Base-by-base conservation (phyloP, 2,797 vertebrate species). In the Cryptoprocta ferox region DNA sequence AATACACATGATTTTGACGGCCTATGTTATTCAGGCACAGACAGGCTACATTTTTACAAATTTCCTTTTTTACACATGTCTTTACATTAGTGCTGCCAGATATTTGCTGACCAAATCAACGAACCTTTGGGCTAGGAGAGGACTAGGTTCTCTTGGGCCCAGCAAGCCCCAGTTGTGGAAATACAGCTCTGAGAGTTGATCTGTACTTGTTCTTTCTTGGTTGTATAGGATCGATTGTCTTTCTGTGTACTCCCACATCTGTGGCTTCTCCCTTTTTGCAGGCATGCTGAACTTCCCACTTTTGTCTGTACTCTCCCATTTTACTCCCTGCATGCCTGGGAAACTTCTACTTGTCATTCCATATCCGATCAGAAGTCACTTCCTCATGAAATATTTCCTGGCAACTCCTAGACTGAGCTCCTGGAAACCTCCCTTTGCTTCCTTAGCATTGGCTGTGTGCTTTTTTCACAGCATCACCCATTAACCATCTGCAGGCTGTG, bases 301-400 rank as follows among this genome's bases (percentile, higher is more conserved):
- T 63, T 95, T 63, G 42, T 56, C 30, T n/a, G 14, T 79, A 24
- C 19, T 63, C 86, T 84, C 11, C 26, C 48, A 28, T 32, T 91
- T 89, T 87, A 28, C 35, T 73, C 45, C 53, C 65, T 68, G 30
- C 68, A 59, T 95, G 35, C 61, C 39, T 65, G 71, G 59, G 65
- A 65, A 93, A 90, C 16, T 30, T 73, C 16, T 89, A 16, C 32
- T 81, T 92, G 48, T 90, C 86, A 53, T 94, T 95, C 9, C 59
- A 0, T 65, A n/a, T 70, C 78, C 42, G 82, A 89, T 61, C 63
- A 80, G 26, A 66, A 76, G n/a, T 68, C 56, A 88, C 13, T 42
- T 82, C n/a, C 45, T 53, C 45, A 37, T 88, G 71, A 81, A 82
- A 32, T 26, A 30, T 73, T 83, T 86, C 68, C 73, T 85, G 59